phyloP scores from a whole-genome alignment of 2,113 vertebrate species.

The Zootoca vivipara region DNA sequence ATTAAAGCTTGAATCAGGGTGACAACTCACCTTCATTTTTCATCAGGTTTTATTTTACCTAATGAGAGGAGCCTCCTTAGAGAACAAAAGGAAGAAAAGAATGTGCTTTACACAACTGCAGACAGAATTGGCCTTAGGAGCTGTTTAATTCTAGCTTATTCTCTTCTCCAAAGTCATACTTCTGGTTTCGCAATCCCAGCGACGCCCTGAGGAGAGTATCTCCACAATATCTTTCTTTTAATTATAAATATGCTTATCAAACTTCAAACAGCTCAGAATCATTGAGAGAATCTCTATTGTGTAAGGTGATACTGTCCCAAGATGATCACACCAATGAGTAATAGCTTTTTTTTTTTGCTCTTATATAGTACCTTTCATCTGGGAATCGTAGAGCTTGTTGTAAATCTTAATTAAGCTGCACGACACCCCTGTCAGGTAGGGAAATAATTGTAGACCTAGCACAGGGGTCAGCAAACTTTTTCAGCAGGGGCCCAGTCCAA shows the following conservation, averaged over 20 bases:
- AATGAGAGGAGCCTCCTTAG: slow-evolving; percentile 65
- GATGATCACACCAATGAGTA: slow-evolving; percentile 71
- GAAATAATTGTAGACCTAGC: slow-evolving; percentile 61
- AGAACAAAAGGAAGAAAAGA: slow-evolving; percentile 65
- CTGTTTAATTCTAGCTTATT: slow-evolving; percentile 74
- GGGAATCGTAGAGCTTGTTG: slow-evolving; percentile 70
- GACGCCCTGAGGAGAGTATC: slow-evolving; percentile 69
- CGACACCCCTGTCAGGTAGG: slow-evolving; percentile 67
- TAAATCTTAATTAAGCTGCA: slow-evolving; percentile 74
- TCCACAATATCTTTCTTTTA: slow-evolving; percentile 66
- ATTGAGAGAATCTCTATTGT: slow-evolving; percentile 73
- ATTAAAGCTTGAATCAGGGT: slow-evolving; percentile 66
- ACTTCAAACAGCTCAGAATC: slow-evolving; percentile 71
- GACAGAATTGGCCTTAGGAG: slow-evolving; percentile 69
- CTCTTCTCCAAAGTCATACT: slow-evolving; percentile 69
- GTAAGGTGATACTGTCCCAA: slow-evolving; percentile 73
- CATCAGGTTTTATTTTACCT: slow-evolving; percentile 66
- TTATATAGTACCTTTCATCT: slow-evolving; percentile 73
- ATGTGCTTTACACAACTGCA: slow-evolving; percentile 62
- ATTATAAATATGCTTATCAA: slow-evolving; percentile 73
- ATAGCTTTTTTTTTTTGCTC: slow-evolving; percentile 56
- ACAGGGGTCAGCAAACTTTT: no score
- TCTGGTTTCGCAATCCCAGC: slow-evolving; percentile 71
- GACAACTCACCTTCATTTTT: slow-evolving; percentile 57
- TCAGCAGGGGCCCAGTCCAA: no score